These are phyloP conservation scores for Tenthredo notha DNA, from an alignment of 2,888 invertebrate genomes.

Conservation along the genomic window DNA sequence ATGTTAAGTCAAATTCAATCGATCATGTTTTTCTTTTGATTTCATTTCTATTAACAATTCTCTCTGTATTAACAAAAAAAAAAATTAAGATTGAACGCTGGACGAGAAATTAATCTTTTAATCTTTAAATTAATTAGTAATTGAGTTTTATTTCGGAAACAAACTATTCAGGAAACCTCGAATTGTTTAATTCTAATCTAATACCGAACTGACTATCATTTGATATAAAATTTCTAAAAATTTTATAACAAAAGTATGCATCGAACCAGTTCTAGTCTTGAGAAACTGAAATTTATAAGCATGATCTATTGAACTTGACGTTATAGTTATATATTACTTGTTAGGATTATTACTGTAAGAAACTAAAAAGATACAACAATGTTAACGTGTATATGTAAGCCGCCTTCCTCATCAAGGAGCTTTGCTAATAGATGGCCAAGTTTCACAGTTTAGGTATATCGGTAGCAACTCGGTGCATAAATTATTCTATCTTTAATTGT, in stretches of 20 bases:
- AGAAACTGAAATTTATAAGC: background rate
- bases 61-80: background rate
- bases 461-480: background rate
- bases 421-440: background rate
- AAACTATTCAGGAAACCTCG: background rate
- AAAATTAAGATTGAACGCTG: background rate
- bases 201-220: background rate
- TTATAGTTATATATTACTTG: constrained; percentile 29
- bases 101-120: background rate
- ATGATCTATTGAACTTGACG: constrained; percentile 40
- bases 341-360: constrained; percentile 19
- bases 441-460: background rate
- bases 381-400: constrained; percentile 9
- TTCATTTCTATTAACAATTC: background rate
- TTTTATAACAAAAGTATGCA: background rate
- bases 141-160: background rate
- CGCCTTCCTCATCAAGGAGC: background rate
- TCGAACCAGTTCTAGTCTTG: background rate
- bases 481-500: constrained; percentile 5
- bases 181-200: background rate
- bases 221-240: background rate
- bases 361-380: background rate
- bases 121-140: background rate
- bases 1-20: constrained; percentile 15
- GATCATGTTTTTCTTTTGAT: constrained; percentile 13